Conservation (phyloP, 2,797 vertebrate species). For the Spea hammondii region DNA sequence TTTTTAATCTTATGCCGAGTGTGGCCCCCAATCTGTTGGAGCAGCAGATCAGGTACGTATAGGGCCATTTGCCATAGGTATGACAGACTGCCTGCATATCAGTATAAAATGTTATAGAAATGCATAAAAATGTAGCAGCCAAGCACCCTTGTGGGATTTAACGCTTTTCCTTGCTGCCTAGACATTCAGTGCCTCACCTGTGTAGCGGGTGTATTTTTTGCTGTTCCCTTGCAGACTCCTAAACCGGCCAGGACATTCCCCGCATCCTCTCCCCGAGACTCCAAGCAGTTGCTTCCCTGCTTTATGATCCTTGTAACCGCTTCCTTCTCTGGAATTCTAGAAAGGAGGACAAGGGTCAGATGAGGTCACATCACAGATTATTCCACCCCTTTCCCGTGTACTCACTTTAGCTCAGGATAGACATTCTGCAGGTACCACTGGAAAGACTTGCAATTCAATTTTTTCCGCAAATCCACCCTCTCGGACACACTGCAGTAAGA, state of each 20-base stretch:
- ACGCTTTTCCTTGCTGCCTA: too few relatives aligned
- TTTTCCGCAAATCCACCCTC: constrained; percentile 80
- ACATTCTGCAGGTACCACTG: constrained; percentile 97
- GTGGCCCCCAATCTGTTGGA: too few relatives aligned
- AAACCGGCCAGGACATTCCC: constrained; percentile 68
- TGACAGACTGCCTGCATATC: too few relatives aligned
- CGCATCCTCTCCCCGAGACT: constrained; percentile 79
- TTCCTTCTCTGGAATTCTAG: constrained; percentile 91
- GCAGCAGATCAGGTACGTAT: too few relatives aligned
- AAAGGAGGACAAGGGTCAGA: constrained; percentile 15
- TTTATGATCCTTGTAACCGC: constrained; percentile 82
- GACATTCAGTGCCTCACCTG: constrained; percentile 73
- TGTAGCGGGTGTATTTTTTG: constrained; percentile 72
- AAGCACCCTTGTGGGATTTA: too few relatives aligned
- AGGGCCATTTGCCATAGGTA: too few relatives aligned
- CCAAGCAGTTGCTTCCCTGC: constrained; percentile 85
- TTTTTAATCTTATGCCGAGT: too few relatives aligned
- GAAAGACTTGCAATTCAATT: constrained; percentile 94
- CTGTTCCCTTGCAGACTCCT: constrained; percentile 78
- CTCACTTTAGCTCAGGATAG: constrained; percentile 94
- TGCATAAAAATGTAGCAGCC: too few relatives aligned
- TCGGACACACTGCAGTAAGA: constrained; percentile 77
- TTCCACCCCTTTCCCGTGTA: constrained; percentile 23
- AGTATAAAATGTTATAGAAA: too few relatives aligned
- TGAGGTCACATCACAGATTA: not conserved